phyloP scores from a whole-genome alignment of 2,113 vertebrate species.

The Vidua chalybeata region DNA sequence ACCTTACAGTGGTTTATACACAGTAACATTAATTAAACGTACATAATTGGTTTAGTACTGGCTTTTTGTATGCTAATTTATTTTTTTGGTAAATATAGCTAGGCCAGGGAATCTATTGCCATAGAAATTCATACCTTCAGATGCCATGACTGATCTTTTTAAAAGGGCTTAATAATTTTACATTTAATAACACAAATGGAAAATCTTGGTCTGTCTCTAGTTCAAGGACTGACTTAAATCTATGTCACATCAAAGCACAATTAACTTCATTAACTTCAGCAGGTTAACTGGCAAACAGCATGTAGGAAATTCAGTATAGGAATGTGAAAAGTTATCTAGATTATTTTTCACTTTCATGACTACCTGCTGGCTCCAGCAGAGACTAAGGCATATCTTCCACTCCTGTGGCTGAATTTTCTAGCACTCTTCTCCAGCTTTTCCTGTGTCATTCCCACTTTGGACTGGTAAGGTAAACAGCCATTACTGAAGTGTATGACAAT shows the following conservation, averaged over 20 bases:
- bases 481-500: background rate
- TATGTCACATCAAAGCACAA: background rate
- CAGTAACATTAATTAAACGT: background rate
- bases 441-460: background rate
- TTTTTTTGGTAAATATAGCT: background rate
- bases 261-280: background rate
- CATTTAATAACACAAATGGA: background rate
- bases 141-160: background rate
- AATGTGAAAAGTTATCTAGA: background rate
- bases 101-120: background rate
- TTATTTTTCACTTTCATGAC: background rate
- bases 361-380: background rate
- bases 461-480: background rate
- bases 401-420: background rate
- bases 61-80: background rate
- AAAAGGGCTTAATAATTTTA: background rate
- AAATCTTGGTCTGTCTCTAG: background rate
- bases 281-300: background rate
- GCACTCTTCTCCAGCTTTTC: background rate
- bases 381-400: background rate
- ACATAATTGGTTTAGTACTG: background rate
- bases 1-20: background rate
- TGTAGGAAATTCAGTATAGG: background rate
- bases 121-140: background rate
- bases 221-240: background rate